These are phyloP conservation scores for Calameuta filiformis DNA, from an alignment of 2,888 invertebrate species.

Conservation along the genomic window DNA sequence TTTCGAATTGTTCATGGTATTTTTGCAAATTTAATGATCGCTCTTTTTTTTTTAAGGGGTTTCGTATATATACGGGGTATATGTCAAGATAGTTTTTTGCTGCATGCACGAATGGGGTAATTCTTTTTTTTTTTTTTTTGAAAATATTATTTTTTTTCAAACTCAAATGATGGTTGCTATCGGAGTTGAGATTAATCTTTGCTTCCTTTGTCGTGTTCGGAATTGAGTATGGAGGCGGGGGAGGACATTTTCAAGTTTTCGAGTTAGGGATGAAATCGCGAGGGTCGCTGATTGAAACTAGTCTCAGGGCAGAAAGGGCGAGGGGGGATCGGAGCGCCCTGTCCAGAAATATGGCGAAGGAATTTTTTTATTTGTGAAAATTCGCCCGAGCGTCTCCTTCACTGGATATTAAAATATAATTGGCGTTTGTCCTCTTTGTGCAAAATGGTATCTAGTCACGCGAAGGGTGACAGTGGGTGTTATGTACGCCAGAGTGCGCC, in stretches of 20 bases:
- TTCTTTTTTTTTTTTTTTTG: too few relatives aligned
- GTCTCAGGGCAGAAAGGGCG: background rate
- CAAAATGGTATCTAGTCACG: slow-evolving; percentile 64
- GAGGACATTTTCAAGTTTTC: background rate
- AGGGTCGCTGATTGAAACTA: background rate
- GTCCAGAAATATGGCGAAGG: slow-evolving; percentile 10
- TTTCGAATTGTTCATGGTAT: background rate
- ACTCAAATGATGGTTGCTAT: background rate
- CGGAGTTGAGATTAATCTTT: background rate
- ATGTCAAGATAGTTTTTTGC: background rate
- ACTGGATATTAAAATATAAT: slow-evolving; percentile 63
- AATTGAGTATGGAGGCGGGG: background rate
- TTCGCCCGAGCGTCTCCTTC: slow-evolving; percentile 30
- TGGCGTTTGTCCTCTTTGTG: slow-evolving; percentile 63
- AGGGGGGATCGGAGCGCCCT: background rate
- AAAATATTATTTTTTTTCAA: too few relatives aligned
- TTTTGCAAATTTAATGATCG: too few relatives aligned
- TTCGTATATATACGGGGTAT: too few relatives aligned
- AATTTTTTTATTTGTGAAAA: slow-evolving; percentile 34
- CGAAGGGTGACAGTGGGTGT: slow-evolving; percentile 60
- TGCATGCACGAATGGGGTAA: too few relatives aligned
- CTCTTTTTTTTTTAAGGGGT: too few relatives aligned
- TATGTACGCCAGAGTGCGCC: slow-evolving; percentile 61
- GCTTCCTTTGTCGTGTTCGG: background rate
- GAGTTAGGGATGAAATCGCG: background rate